These are phyloP conservation scores for Trimorus sp. DNA, from an alignment of 2,888 invertebrate species.

Conservation along the genomic window DNA sequence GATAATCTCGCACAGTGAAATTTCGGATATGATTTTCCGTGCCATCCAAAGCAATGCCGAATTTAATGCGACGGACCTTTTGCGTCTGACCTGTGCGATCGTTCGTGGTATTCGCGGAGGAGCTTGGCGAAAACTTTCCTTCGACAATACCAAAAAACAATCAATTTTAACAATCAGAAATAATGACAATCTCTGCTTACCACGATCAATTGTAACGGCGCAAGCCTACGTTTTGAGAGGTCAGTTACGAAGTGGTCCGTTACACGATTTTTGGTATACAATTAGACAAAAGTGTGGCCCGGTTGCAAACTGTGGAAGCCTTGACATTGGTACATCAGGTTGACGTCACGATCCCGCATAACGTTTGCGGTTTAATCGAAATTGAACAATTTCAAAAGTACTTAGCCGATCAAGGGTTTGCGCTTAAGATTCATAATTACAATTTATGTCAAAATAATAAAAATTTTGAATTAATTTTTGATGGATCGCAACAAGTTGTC, in stretches of 20 bases:
- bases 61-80: neutral
- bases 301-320: too few relatives aligned
- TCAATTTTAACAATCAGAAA: conserved; percentile 8
- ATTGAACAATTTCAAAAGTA: neutral
- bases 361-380: too few relatives aligned
- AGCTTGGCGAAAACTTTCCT: neutral
- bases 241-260: neutral
- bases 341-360: too few relatives aligned
- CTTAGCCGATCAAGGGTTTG: neutral
- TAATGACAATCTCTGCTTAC: conserved; percentile 5
- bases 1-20: neutral
- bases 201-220: neutral
- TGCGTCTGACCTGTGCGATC: neutral
- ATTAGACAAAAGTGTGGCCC: too few relatives aligned
- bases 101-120: neutral
- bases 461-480: neutral
- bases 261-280: neutral
- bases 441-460: neutral
- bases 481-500: neutral
- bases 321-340: too few relatives aligned
- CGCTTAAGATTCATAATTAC: neutral
- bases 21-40: neutral
- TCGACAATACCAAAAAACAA: conserved; percentile 7
- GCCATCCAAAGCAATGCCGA: neutral
- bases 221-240: neutral